Evolutionary conservation across 1,140 invertebrate genomes (phyloP), one percentile per base, ranked within the genome.

Genomic region (Trissolcus basalis): DNA sequence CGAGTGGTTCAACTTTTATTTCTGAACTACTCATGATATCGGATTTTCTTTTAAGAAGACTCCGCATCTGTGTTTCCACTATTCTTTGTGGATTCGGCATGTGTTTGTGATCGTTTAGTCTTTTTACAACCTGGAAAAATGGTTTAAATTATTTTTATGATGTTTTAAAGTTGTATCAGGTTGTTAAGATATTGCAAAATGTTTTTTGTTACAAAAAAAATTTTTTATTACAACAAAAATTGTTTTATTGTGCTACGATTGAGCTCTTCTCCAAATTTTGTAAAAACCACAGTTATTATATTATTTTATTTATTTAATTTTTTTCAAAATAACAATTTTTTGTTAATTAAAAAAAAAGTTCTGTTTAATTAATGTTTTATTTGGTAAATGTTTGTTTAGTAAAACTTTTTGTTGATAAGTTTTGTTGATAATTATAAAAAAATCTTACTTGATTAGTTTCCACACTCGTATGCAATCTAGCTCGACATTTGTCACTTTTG

Each of bases 391-490:
- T 39, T 11, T 39, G n/a, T 39, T 1, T 4, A 39, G 36, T 39
- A 11, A 39, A 39, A 9, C 9, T n/a, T 39, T 39, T 39, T 39
- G 9, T 39, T 39, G n/a, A 4, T 1, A 44, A 44, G 13, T 44
- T 3, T 44, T 13, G 8, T 44, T 44, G 4, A 14, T 44, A 1
- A 13, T 7, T 12, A 13, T 4, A 4, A 44, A 3, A n/a, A 0
- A 13, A 13, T 27, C 4, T 59, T 65, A 73, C 70, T 32, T 60
- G 49, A 41, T 73, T 73, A 3, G 70, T 73, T 36, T 73, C 56
- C 15, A 73, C 70, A 50, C 56, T 64, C 8, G 70, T 73, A 8
- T 73, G 70, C 49, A 73, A 7, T 56, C 70, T 67, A 1, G 70
- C 70, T 55, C 56, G 43, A 10, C 70, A 73, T 50, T 12, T 67